phyloP scores from a whole-genome alignment of 2,113 vertebrate species.

The Myotis lucifugus region DNA sequence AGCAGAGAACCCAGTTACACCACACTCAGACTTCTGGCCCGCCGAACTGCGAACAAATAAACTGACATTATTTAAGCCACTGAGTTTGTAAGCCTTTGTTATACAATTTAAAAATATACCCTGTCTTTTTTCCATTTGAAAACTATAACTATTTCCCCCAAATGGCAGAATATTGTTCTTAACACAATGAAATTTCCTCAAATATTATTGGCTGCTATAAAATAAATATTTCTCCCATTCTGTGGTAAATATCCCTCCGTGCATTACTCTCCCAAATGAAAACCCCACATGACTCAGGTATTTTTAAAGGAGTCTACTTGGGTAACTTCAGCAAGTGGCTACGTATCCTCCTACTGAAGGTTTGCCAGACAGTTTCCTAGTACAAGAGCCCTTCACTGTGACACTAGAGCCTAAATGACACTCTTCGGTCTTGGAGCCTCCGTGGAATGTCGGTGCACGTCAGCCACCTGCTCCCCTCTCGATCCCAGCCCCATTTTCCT shows the following conservation, averaged over 20 bases:
- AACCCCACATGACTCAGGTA: not conserved
- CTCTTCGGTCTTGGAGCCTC: not conserved
- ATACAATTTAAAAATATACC: not conserved
- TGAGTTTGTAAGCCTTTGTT: not conserved
- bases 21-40: not conserved
- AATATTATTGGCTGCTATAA: not conserved
- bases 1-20: not conserved
- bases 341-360: not conserved
- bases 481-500: not conserved
- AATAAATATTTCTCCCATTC: not conserved
- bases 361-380: not conserved
- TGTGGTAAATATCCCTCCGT: not conserved
- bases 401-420: not conserved
- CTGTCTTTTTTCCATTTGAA: not conserved
- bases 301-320: not conserved
- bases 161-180: not conserved
- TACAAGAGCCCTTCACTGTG: not conserved
- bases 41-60: not conserved
- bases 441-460: too few species aligned
- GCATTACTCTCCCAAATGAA: not conserved
- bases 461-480: not conserved
- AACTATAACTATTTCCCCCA: not conserved
- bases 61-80: not conserved
- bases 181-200: not conserved
- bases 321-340: not conserved